Base-by-base conservation (phyloP, 2,888 invertebrate genomes). In the Zaprionus bogoriensis region DNA sequence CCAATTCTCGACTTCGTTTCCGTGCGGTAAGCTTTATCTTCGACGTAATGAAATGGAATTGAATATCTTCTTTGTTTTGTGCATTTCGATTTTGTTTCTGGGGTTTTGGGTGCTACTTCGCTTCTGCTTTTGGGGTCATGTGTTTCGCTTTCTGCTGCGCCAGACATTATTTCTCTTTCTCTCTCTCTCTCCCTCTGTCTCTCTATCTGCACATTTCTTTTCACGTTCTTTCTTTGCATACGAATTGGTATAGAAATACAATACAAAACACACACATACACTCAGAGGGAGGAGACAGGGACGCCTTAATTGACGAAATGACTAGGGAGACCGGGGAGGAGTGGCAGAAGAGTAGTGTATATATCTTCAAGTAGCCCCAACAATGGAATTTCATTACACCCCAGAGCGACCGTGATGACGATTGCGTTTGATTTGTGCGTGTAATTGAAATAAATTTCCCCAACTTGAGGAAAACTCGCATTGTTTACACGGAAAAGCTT, bases 141-240 rank as follows among this genome's bases (percentile, higher is more conserved):
- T 64, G 64, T 62, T 64, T 75, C 45, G 39, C 45, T 69, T 74
- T 69, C 54, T 73, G 70, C 69, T 72, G 74, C 19, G 47, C 65
- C 74, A 50, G 61, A 39, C 74, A 68, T 5, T 64, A 53, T 64
- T 28, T 45, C n/a, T 39, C 38, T 36, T 12, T n/a, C 23, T 23
- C 23, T 23, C 4, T 6, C 23, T 23, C 23, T 23, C 23, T 23
- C 23, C 6, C 23, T 23, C 23, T 23, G 3, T 46, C 42, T 6
- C 19, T 6, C 23, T 20, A 39, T 28, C 20, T n/a, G n/a, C 4
- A 51, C 28, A 5, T 22, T 27, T 53, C 17, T 22, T 17, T 25
- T 25, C 4, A 2, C 9, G 27, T 28, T 12, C 28, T 39, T 23
- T 27, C 46, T 60, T 14, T 70, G 50, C 58, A 58, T 41, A 51